Percentiles rank a stretch among this genome's conserved stretches.
Evolutionary conservation across 2,113 vertebrate species (phyloP).

Genomic region (Leuciscus idus): DNA sequence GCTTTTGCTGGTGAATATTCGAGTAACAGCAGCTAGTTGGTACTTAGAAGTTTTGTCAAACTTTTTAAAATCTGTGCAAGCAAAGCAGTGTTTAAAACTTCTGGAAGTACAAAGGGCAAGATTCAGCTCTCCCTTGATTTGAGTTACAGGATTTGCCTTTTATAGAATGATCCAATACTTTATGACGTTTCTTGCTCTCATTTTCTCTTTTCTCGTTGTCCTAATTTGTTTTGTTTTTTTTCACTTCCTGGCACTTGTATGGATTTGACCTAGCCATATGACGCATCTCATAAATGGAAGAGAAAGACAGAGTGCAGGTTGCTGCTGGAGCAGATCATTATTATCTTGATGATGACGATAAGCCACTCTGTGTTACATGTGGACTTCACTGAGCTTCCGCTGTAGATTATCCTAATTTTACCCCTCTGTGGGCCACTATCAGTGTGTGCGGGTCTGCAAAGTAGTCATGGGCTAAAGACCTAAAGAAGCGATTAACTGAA

Average conservation of each 20-base stretch:
- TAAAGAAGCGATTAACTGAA: background rate
- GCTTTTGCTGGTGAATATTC: background rate
- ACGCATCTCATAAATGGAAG: constrained; percentile 36
- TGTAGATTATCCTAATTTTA: constrained; percentile 23
- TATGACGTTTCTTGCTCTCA: background rate
- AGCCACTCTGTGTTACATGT: constrained; percentile 32
- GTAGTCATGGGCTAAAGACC: background rate
- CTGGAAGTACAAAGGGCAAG: background rate
- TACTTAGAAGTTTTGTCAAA: background rate
- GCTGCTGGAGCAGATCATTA: constrained; percentile 38
- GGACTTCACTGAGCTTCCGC: background rate
- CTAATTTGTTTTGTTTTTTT: background rate
- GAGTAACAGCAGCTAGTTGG: background rate
- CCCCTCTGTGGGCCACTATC: background rate
- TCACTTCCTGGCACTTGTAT: constrained; percentile 20
- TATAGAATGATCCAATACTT: background rate
- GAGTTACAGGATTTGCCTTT: background rate
- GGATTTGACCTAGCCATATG: constrained; percentile 28
- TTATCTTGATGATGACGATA: constrained; percentile 44
- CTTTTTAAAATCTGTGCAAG: background rate
- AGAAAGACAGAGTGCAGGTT: constrained; percentile 17
- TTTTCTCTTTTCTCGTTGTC: background rate
- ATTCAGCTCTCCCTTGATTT: background rate
- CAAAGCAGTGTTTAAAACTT: background rate
- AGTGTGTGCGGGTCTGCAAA: background rate